Percentiles rank a stretch among this genome's conserved stretches.
Evolutionary conservation across 2,888 invertebrate genomes (phyloP).

Genomic region (Andricus curvator): DNA sequence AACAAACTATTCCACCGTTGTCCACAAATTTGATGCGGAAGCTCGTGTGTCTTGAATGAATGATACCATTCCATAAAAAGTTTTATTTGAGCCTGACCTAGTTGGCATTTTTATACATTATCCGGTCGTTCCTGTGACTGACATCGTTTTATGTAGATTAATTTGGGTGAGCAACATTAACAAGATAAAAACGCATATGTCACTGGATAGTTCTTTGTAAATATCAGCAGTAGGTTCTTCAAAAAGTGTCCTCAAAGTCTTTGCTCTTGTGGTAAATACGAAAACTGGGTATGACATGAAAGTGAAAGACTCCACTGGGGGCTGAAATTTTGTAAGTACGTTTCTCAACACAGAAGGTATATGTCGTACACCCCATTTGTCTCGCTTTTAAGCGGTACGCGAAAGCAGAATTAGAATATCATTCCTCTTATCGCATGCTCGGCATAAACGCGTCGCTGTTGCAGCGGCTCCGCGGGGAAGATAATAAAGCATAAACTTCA

Average conservation of each 20-base stretch:
- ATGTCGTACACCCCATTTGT: conserved; percentile 30
- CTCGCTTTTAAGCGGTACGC: conserved; percentile 21
- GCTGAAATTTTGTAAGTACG: neutral
- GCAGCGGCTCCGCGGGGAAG: neutral
- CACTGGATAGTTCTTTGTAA: neutral
- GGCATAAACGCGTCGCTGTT: conserved; percentile 33
- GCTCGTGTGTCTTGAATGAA: neutral
- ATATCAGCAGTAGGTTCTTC: too few species aligned
- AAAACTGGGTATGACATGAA: neutral
- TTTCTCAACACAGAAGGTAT: conserved; percentile 3
- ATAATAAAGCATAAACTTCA: neutral
- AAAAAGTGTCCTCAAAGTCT: too few species aligned
- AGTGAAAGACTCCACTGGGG: neutral
- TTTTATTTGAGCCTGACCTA: neutral
- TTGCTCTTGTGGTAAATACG: conserved; percentile 1
- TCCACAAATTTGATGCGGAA: neutral
- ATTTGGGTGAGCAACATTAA: neutral
- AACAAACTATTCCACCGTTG: too few species aligned
- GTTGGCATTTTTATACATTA: neutral
- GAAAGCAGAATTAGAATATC: conserved; percentile 43
- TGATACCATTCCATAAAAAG: neutral
- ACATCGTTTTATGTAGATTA: neutral
- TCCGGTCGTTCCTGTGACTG: neutral
- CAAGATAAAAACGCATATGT: neutral
- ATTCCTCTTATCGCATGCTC: conserved; percentile 44